Evolutionary conservation across 2,797 vertebrate genomes (phyloP).

Genomic region (Sebastes taczanowskii): DNA sequence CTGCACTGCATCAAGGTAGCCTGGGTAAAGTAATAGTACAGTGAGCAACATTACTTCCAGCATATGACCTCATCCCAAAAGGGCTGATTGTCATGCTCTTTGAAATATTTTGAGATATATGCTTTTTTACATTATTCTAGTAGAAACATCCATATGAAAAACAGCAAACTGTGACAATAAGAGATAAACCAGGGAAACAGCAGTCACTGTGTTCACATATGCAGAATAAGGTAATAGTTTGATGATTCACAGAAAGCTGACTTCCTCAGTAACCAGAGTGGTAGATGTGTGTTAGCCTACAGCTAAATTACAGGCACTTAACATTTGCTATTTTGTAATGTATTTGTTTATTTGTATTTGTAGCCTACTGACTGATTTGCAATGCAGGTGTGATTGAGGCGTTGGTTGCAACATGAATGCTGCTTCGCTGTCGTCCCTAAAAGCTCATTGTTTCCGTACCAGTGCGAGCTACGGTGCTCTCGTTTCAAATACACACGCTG

Average conservation of each 20-base stretch:
- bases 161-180: neutral
- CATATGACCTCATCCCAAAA: neutral
- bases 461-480: neutral
- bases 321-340: neutral
- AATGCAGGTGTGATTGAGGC: neutral
- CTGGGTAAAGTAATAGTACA: neutral
- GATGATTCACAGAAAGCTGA: neutral
- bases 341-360: neutral
- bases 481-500: constrained; percentile 6
- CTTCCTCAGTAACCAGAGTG: neutral
- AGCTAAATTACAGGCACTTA: neutral
- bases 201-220: neutral
- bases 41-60: neutral
- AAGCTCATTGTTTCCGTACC: neutral
- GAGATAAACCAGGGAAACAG: neutral
- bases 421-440: neutral
- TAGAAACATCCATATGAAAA: neutral
- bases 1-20: neutral
- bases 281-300: neutral
- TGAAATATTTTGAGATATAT: neutral
- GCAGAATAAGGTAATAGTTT: neutral
- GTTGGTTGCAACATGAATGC: neutral
- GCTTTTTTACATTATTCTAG: neutral
- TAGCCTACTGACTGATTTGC: neutral
- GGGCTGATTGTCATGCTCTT: neutral